Base-by-base conservation (phyloP, 2,888 invertebrate genomes). In the Tipula lateralis region DNA sequence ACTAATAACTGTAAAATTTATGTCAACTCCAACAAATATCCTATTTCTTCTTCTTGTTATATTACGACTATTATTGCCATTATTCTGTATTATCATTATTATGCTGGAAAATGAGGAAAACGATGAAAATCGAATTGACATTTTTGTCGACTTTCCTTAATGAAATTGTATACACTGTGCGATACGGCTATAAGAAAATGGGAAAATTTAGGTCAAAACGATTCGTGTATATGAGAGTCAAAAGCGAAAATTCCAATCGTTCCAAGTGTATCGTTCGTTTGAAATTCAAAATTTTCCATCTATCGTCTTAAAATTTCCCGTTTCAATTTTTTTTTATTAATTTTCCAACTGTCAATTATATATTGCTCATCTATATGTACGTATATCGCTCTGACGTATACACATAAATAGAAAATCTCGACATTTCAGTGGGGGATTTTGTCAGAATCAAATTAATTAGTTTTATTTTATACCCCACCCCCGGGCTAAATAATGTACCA, bases 21-120 rank as follows among this genome's bases (percentile, higher is more conserved):
- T 66, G 66, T 66, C 24, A 24, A 66, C 66, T 66, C n/a, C 66
- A 66, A 66, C 66, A 66, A 66, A 66, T 66, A 66, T 66, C 66
- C 24, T 19, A 66, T 66, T 24, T 24, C 66, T 66, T 24, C 6
- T 44, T 44, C 2, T 44, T 44, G 0, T 44, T 44, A n/a, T 50
- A 50, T 50, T 50, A 50, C 24, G 19, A 50, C 24, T 50, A 50
- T 50, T 50, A 50, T 24, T 50, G 9, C 50, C 50, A 66, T 44
- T 66, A 66, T 66, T 7, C 66, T 24, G 19, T 24, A 24, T 24
- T 66, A 66, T 66, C 24, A 66, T 66, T 66, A 66, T 66, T 66
- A 24, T 66, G 24, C 19, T 66, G 12, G 5, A 7, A 13, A 12
- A 12, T 66, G 24, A 24, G 12, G 1, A 66, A 66, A 66, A 66